These are phyloP conservation scores for Entomobrya multifasciata DNA, from an alignment of 2,888 invertebrate species.

Conservation along the genomic window DNA sequence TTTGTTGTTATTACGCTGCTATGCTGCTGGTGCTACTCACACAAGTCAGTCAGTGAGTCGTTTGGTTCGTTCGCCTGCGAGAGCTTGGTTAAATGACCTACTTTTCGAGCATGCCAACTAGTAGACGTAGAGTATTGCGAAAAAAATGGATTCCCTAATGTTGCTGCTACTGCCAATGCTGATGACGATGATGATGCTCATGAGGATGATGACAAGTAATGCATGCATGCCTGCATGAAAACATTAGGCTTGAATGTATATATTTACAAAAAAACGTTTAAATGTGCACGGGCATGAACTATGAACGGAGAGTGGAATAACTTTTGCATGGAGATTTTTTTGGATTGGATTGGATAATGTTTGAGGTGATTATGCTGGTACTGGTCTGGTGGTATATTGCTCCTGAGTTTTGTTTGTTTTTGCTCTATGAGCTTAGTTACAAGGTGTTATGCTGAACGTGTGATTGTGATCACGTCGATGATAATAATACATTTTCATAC, in stretches of 20 bases:
- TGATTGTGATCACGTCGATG: background rate
- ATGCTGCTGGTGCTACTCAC: background rate
- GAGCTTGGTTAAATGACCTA: constrained; percentile 70
- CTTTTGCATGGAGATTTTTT: constrained; percentile 45
- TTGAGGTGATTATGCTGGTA: constrained; percentile 8
- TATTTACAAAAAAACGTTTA: constrained; percentile 17
- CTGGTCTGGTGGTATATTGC: background rate
- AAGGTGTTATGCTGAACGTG: background rate
- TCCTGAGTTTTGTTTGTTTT: background rate
- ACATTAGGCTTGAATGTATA: background rate
- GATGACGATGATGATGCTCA: constrained; percentile 24
- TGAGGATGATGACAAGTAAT: constrained; percentile 49
- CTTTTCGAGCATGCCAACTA: constrained; percentile 66
- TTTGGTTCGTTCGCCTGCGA: constrained; percentile 48
- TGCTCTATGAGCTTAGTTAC: background rate
- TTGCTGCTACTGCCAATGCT: constrained; percentile 10
- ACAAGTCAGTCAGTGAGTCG: constrained; percentile 66
- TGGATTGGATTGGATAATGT: constrained; percentile 37
- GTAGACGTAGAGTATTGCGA: constrained; percentile 42
- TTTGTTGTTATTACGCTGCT: constrained; percentile 52
- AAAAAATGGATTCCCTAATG: constrained; percentile 57
- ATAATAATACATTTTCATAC: background rate
- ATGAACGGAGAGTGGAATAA: background rate
- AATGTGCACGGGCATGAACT: constrained; percentile 25
- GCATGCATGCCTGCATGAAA: constrained; percentile 40